Conservation (phyloP, 2,113 vertebrate genomes). For the Poeciliopsis retropinna region DNA sequence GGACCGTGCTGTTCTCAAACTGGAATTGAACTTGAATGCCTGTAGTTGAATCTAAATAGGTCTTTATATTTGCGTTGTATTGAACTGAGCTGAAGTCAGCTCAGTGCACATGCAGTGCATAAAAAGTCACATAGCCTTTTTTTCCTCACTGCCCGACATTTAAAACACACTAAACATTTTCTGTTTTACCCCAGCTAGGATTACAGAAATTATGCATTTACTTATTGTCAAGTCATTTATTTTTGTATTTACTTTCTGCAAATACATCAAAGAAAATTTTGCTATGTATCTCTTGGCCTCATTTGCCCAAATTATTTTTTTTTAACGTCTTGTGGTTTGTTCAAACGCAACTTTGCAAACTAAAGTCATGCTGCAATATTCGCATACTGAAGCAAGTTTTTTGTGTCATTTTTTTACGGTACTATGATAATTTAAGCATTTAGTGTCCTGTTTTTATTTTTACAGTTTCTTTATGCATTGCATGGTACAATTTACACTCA, state of each 20-base stretch:
- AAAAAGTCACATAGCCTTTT: no score
- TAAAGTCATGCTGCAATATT: neutral
- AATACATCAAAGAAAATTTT: neutral
- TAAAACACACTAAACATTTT: neutral
- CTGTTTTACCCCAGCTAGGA: neutral
- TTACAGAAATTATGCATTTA: neutral
- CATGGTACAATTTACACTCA: neutral
- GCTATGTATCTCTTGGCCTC: neutral
- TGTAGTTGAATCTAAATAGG: no score
- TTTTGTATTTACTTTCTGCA: neutral
- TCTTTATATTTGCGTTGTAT: no score
- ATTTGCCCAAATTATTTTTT: no score
- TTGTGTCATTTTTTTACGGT: neutral
- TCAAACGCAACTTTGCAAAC: no score
- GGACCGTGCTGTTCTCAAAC: no score
- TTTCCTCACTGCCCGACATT: neutral
- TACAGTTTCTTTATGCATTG: neutral
- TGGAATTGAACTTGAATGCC: no score
- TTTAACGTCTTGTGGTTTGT: no score
- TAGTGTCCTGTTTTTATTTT: neutral
- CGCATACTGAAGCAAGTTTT: neutral
- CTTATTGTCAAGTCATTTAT: neutral
- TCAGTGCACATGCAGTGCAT: no score
- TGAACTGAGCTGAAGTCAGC: no score
- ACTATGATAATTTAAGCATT: neutral